These are phyloP conservation scores for Argyra leucocephala DNA, from an alignment of 2,888 invertebrate species.

Conservation along the genomic window DNA sequence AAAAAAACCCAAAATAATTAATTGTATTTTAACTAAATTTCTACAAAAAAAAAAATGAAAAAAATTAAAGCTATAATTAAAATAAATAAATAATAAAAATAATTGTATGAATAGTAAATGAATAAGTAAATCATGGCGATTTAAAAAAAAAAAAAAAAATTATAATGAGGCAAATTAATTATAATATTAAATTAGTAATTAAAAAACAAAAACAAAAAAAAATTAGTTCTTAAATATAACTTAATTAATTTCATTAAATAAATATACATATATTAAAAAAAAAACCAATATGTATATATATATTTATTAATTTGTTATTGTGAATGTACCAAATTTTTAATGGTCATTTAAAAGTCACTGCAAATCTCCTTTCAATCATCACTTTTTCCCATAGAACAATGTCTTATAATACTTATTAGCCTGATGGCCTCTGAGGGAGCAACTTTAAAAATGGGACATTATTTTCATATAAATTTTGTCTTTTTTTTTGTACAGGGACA, in stretches of 20 bases:
- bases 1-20: too few species aligned
- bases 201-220: not conserved
- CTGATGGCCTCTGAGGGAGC: too few species aligned
- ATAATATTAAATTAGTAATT: too few species aligned
- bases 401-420: too few species aligned
- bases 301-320: not conserved
- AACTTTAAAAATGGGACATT: too few species aligned
- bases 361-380: too few species aligned
- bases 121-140: not conserved
- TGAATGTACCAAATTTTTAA: too few species aligned
- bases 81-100: not conserved
- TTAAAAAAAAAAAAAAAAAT: not conserved
- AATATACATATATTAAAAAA: not conserved
- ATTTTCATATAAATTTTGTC: too few species aligned
- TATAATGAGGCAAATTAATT: not conserved
- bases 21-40: not conserved
- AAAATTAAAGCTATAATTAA: not conserved
- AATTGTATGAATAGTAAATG: not conserved
- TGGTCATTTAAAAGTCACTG: too few species aligned
- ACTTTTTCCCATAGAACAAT: too few species aligned
- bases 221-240: not conserved
- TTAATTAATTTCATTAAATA: slow-evolving; percentile 3
- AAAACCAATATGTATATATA: not conserved
- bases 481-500: too few species aligned
- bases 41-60: not conserved